Evolutionary conservation across 2,797 vertebrate species (phyloP).

Genomic region (Gadopsis bispinosus): DNA sequence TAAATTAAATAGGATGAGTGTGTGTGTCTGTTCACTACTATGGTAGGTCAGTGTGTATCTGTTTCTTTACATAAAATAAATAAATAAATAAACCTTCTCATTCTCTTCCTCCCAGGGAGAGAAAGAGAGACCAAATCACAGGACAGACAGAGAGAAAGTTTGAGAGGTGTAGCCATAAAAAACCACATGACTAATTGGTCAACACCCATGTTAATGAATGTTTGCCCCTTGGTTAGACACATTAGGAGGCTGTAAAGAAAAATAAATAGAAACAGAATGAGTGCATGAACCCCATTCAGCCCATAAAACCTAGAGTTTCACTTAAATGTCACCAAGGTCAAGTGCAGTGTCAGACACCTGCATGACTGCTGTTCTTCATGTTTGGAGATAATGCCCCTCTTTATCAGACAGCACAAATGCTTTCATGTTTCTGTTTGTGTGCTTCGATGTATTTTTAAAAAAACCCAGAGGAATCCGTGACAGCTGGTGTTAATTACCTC

Average conservation of each 20-base stretch:
- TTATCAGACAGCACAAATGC: slow-evolving; percentile 26
- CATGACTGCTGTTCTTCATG: slow-evolving; percentile 32
- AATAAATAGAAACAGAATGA: slow-evolving; percentile 63
- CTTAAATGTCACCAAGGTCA: slow-evolving; percentile 29
- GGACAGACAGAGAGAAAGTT: neutral
- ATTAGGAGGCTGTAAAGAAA: slow-evolving; percentile 65
- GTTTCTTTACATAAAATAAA: slow-evolving; percentile 9
- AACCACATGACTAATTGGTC: slow-evolving; percentile 72
- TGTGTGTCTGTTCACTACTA: slow-evolving; percentile 7
- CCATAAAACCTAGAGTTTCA: slow-evolving; percentile 34
- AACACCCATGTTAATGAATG: slow-evolving; percentile 70
- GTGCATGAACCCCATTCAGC: slow-evolving; percentile 38
- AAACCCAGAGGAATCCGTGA: slow-evolving; percentile 13
- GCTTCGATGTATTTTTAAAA: slow-evolving; percentile 19
- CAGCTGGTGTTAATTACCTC: slow-evolving; percentile 64
- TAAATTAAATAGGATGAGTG: neutral
- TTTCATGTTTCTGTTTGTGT: slow-evolving; percentile 30
- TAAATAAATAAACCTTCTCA: neutral
- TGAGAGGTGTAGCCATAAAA: slow-evolving; percentile 60
- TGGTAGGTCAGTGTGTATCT: slow-evolving; percentile 32
- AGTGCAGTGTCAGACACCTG: slow-evolving; percentile 37
- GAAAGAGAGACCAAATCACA: neutral
- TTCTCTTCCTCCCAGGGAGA: neutral
- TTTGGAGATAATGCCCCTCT: slow-evolving; percentile 30
- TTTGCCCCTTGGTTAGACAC: slow-evolving; percentile 74